phyloP scores from a whole-genome alignment of 1,140 invertebrate species.

The Magallana angulata region DNA sequence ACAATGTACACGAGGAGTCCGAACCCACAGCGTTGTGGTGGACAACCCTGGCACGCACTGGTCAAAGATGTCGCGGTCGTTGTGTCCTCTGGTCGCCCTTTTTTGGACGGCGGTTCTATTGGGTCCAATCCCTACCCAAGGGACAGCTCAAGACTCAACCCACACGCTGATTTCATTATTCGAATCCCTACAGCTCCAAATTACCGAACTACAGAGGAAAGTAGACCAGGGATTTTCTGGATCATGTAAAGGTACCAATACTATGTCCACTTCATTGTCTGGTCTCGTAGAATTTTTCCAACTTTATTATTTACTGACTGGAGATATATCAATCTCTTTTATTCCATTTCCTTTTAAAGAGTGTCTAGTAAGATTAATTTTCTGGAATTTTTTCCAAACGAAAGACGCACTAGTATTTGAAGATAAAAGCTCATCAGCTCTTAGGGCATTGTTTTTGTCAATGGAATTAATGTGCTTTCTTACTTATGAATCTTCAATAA shows the following conservation, averaged over 20 bases:
- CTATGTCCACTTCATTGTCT: neutral
- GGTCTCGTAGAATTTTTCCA: too few relatives aligned
- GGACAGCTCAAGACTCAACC: neutral
- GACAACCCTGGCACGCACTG: neutral
- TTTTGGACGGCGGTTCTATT: neutral
- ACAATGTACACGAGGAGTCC: too few relatives aligned
- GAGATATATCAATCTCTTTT: too few relatives aligned
- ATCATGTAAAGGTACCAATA: constrained; percentile 20
- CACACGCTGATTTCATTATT: neutral
- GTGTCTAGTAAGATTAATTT: too few relatives aligned
- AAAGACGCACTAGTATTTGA: too few relatives aligned
- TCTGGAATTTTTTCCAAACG: too few relatives aligned
- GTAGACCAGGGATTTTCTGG: constrained; percentile 27
- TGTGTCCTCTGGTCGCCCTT: neutral
- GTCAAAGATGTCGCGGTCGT: neutral
- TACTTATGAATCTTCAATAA: too few relatives aligned
- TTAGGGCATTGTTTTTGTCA: too few relatives aligned
- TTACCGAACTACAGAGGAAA: neutral
- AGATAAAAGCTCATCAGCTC: too few relatives aligned
- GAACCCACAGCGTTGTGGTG: neutral
- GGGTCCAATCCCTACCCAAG: neutral
- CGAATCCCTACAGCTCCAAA: neutral
- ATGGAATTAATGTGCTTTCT: too few relatives aligned
- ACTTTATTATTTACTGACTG: too few relatives aligned
- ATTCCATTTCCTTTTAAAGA: too few relatives aligned